phyloP scores from a whole-genome alignment of 2,888 invertebrate species.

The Adineta ricciae region DNA sequence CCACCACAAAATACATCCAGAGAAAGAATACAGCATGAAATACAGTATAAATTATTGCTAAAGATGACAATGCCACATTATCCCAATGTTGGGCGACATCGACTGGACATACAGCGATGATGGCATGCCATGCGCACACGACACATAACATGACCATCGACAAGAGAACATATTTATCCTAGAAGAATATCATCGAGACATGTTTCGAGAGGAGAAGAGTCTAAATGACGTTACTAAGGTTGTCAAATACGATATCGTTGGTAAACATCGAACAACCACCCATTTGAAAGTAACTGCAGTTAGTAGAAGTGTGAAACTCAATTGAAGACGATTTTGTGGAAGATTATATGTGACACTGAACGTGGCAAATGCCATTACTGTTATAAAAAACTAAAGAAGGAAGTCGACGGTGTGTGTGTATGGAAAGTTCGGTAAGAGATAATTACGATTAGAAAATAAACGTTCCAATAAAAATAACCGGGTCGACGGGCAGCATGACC shows the following conservation, averaged over 20 bases:
- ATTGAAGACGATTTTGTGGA: slow-evolving; percentile 46
- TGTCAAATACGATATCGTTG: slow-evolving; percentile 48
- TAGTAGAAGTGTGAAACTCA: slow-evolving; percentile 47
- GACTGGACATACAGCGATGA: slow-evolving; percentile 2
- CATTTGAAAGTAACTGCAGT: slow-evolving; percentile 49
- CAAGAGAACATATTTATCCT: slow-evolving; percentile 45
- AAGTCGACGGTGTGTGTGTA: background rate
- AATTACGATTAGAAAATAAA: slow-evolving; percentile 26
- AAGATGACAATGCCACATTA: slow-evolving; percentile 35
- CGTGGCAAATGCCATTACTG: slow-evolving; percentile 46
- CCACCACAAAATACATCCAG: slow-evolving; percentile 43
- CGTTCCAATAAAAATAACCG: slow-evolving; percentile 32
- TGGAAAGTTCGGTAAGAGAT: background rate
- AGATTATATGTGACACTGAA: slow-evolving; percentile 44
- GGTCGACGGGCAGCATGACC: slow-evolving; percentile 27
- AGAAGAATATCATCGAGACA: slow-evolving; percentile 21
- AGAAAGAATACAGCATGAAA: slow-evolving; percentile 43
- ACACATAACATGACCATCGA: slow-evolving; percentile 43
- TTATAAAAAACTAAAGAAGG: slow-evolving; percentile 44
- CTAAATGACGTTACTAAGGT: slow-evolving; percentile 41
- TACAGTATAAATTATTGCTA: slow-evolving; percentile 40
- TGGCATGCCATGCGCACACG: slow-evolving; percentile 45
- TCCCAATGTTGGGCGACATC: slow-evolving; percentile 10
- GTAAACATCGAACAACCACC: slow-evolving; percentile 47
- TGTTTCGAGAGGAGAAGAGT: slow-evolving; percentile 27